A percentile compares a stretch with the other conserved stretches of the same genome.
phyloP scores from a whole-genome alignment of 1,140 invertebrate species.

The Trichoplusia ni region DNA sequence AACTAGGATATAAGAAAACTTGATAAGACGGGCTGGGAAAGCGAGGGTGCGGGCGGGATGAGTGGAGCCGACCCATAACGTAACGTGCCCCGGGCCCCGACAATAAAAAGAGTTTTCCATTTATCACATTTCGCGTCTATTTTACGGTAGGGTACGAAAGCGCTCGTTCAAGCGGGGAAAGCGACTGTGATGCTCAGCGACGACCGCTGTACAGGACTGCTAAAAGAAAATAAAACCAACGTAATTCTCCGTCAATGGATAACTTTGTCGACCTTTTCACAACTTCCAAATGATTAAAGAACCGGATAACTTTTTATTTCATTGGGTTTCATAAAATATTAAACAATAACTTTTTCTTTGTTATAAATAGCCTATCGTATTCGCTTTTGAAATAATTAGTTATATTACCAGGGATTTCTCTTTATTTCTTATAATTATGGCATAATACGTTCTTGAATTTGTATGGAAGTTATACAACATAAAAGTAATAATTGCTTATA shows the following conservation, averaged over 20 bases:
- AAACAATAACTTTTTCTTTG: too few species aligned
- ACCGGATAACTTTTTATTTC: conserved; percentile 21
- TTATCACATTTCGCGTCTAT: conserved; percentile 81
- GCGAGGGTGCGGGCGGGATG: conserved; percentile 50
- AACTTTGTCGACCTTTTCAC: conserved; percentile 69
- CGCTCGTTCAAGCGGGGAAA: conserved; percentile 56
- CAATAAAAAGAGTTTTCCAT: conserved; percentile 79
- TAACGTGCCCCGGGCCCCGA: conserved; percentile 62
- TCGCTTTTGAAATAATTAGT: too few species aligned
- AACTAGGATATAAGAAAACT: conserved; percentile 75
- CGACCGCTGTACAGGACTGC: conserved; percentile 65
- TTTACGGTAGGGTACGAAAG: conserved; percentile 73
- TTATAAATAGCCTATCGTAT: too few species aligned
- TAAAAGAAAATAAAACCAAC: conserved; percentile 78
- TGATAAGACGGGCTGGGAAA: conserved; percentile 62
- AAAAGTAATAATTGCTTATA: too few species aligned
- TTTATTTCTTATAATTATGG: too few species aligned
- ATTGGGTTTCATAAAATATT: conserved; percentile 22
- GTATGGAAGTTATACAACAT: too few species aligned
- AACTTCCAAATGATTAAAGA: conserved; percentile 60
- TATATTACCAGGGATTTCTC: too few species aligned
- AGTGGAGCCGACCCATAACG: conserved; percentile 60
- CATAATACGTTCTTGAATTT: too few species aligned
- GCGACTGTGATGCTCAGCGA: conserved; percentile 58
- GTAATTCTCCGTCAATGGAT: conserved; percentile 77